Evolutionary conservation across 2,888 invertebrate genomes (phyloP).

Genomic region (Chamaedrilus cognettii): DNA sequence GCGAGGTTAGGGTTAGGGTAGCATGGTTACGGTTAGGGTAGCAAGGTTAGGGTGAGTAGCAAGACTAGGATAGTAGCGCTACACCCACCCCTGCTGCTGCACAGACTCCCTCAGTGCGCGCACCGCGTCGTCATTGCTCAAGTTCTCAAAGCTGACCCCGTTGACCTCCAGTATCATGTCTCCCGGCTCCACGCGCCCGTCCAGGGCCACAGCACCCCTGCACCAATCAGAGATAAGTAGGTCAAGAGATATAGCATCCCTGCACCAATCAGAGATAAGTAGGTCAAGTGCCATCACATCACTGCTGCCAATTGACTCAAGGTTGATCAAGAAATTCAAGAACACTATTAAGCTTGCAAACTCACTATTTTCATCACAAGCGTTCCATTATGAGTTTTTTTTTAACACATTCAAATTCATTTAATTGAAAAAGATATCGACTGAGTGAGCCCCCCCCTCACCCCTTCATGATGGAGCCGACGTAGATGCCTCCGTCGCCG

Average conservation of each 20-base stretch:
- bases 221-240: too few relatives aligned
- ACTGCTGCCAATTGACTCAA: too few relatives aligned
- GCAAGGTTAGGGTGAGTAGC: background rate
- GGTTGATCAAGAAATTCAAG: too few relatives aligned
- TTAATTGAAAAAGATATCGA: too few relatives aligned
- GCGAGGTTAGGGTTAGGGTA: background rate
- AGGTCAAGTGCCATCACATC: too few relatives aligned
- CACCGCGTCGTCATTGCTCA: slow-evolving; percentile 99
- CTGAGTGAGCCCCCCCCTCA: slow-evolving; percentile 51
- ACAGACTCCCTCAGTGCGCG: slow-evolving; percentile 96
- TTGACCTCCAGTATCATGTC: slow-evolving; percentile 99
- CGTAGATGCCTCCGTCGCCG: slow-evolving; percentile 97
- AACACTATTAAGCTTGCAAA: too few relatives aligned
- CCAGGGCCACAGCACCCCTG: slow-evolving; percentile 97
- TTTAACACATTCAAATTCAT: too few relatives aligned
- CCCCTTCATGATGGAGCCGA: slow-evolving; percentile 99
- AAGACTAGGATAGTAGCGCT: too few relatives aligned
- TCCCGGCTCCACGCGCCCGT: slow-evolving; percentile 95
- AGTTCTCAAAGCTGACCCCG: slow-evolving; percentile 98
- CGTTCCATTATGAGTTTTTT: too few relatives aligned
- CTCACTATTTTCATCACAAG: too few relatives aligned
- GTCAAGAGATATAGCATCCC: too few relatives aligned
- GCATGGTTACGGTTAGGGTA: background rate
- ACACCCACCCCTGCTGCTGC: slow-evolving; percentile 84
- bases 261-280: too few relatives aligned